Evolutionary conservation across 2,797 vertebrate species (phyloP).

Genomic region (Malurus leucopterus): DNA sequence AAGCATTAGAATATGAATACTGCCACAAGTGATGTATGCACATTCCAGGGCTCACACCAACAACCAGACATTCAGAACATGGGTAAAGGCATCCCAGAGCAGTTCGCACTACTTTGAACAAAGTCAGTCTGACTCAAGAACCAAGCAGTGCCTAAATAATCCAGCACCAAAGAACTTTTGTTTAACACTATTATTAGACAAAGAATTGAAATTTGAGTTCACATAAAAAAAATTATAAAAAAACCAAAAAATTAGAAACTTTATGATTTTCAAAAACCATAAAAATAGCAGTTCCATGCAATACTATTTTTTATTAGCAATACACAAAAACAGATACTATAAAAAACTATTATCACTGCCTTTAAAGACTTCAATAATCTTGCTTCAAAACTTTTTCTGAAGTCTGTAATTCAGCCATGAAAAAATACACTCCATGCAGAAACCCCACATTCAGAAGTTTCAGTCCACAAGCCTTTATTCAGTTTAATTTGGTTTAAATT

Average conservation of each 20-base stretch:
- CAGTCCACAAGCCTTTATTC: background rate
- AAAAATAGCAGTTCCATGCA: background rate
- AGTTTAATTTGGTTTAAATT: conserved; percentile 26
- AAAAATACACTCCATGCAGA: background rate
- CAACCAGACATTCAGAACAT: background rate
- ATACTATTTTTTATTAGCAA: background rate
- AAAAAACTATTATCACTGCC: background rate
- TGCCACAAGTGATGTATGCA: background rate
- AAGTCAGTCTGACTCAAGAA: background rate
- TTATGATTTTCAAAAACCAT: background rate
- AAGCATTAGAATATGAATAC: background rate
- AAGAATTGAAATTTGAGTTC: background rate
- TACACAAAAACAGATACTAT: background rate
- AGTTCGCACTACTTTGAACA: background rate
- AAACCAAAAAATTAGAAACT: background rate
- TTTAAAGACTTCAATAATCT: background rate
- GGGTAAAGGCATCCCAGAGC: background rate
- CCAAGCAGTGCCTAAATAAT: background rate
- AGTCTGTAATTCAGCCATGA: background rate
- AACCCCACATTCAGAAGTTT: background rate
- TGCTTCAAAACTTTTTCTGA: background rate
- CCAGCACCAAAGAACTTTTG: background rate
- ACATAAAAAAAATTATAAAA: background rate
- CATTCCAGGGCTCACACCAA: background rate
- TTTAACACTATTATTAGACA: background rate